Percentiles rank a stretch among this genome's conserved stretches.
phyloP scores from a whole-genome alignment of 2,797 vertebrate species.

The Rachycentron canadum region DNA sequence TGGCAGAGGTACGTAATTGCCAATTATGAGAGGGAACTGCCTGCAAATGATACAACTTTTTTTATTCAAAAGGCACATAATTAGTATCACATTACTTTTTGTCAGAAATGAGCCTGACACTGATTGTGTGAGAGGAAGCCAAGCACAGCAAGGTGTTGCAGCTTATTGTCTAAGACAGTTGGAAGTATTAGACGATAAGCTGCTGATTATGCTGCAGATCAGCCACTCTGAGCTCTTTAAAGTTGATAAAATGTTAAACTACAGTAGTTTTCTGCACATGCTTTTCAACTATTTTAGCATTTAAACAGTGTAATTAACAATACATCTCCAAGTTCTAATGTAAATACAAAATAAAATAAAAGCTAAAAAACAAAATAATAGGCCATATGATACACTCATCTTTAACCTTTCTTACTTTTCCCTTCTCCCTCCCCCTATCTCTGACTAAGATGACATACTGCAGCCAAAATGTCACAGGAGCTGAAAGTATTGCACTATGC shows the following conservation, averaged over 20 bases:
- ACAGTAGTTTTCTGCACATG: not conserved
- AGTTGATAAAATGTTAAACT: slow-evolving; percentile 7
- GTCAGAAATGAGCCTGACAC: slow-evolving; percentile 1
- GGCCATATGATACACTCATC: not conserved
- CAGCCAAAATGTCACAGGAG: slow-evolving; percentile 59
- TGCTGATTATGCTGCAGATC: slow-evolving; percentile 25
- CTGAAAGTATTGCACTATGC: slow-evolving; percentile 53
- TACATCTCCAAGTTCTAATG: not conserved
- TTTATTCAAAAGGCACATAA: slow-evolving; percentile 6
- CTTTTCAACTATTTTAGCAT: slow-evolving; percentile 1
- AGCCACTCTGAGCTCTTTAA: not conserved
- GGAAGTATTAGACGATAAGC: not conserved
- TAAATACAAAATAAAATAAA: not conserved
- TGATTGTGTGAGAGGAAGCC: slow-evolving; percentile 6
- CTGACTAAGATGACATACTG: slow-evolving; percentile 22
- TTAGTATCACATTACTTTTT: slow-evolving; percentile 1
- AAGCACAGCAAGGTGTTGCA: not conserved
- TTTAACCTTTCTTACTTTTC: slow-evolving; percentile 6
- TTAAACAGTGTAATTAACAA: not conserved
- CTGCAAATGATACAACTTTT: slow-evolving; percentile 15
- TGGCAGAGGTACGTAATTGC: slow-evolving; percentile 2
- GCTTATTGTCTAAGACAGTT: slow-evolving; percentile 6
- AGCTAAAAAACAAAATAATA: not conserved
- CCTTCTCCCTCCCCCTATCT: not conserved
- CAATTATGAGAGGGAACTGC: slow-evolving; percentile 24